Evolutionary conservation across 2,113 vertebrate genomes (phyloP).

Genomic region (Myotis yumanensis): DNA sequence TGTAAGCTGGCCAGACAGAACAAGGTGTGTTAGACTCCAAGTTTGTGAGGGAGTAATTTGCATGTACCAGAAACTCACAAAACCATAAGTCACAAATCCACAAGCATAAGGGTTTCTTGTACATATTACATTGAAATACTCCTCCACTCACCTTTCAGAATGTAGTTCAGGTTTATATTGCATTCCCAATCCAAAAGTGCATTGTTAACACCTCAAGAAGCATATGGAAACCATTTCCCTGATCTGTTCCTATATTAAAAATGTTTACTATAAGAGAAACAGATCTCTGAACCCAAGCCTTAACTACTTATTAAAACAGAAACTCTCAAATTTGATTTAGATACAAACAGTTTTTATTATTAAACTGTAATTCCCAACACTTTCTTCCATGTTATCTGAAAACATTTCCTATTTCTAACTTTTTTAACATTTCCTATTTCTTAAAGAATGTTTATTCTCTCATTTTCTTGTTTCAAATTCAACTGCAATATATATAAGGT

Average conservation of each 20-base stretch:
- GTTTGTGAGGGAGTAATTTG: conserved; percentile 50
- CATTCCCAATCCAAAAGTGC: conserved; percentile 66
- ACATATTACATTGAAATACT: conserved; percentile 51
- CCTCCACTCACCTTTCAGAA: conserved; percentile 52
- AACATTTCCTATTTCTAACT: conserved; percentile 48
- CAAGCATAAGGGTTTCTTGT: conserved; percentile 61
- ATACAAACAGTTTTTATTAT: conserved; percentile 57
- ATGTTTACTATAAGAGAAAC: conserved; percentile 69
- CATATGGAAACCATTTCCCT: conserved; percentile 73
- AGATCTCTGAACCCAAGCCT: conserved; percentile 60
- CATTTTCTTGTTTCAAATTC: conserved; percentile 55
- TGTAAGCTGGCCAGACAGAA: conserved; percentile 38
- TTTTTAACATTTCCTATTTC: conserved; percentile 44
- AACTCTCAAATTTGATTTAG: conserved; percentile 64
- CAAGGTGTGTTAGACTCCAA: conserved; percentile 47
- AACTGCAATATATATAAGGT: conserved; percentile 34
- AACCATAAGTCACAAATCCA: conserved; percentile 63
- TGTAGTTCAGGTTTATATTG: conserved; percentile 61
- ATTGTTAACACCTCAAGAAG: conserved; percentile 68
- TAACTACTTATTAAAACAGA: conserved; percentile 64
- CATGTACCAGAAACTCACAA: conserved; percentile 67
- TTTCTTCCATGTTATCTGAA: conserved; percentile 55
- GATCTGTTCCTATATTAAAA: conserved; percentile 65
- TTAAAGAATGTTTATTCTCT: conserved; percentile 46
- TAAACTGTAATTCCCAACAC: conserved; percentile 39